Base-by-base conservation (phyloP, 2,888 invertebrate species). In the Leptothorax acervorum region DNA sequence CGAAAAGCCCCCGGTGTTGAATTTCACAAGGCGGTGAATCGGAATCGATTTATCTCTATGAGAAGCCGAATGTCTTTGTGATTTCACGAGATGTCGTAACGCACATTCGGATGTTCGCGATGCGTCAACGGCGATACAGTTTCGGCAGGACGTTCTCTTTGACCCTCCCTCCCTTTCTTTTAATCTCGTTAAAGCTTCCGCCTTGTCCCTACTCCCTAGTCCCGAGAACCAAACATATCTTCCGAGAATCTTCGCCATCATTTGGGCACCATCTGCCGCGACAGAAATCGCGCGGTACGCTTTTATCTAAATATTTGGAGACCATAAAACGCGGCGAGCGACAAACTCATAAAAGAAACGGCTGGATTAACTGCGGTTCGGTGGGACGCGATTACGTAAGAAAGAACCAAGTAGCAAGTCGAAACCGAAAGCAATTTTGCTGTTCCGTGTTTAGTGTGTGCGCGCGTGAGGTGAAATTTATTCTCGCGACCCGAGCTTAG, bases 191-290 rank as follows among this genome's bases (percentile, higher is more conserved):
- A 62, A 71, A 81, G 28, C 48, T 73, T 60, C 48, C 79, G 73
- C 60, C 55, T 71, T 31, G 45, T 55, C 76, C 53, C 42, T 18
- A 23, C 39, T 60, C 35, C 11, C 42, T 18, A 23, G 53, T 60
- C 35, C 11, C 42, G 71, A 18, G 60, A 71, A 60, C 18, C 60
- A 1, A 63, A 23, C 23, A 6, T 8, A 18, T 60, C 28, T 74
- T 60, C 45, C 28, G 31, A 66, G 55, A 78, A 57, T 5, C 18
- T 23, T 57, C 66, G 9, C 42, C 73, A 57, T 79, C 84, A 55
- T 78, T 85, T 83, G 82, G 76, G 60, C 62, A 82, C 82, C 85
- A 83, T 81, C 79, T 81, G 73, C 79, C 48, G 60, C 73, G 73
- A 73, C 57, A 51, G 60, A 81, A 73, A 73, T 62, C 60, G 73